These are phyloP conservation scores for Callimorpha dominula DNA, from an alignment of 2,888 invertebrate species.

Conservation along the genomic window DNA sequence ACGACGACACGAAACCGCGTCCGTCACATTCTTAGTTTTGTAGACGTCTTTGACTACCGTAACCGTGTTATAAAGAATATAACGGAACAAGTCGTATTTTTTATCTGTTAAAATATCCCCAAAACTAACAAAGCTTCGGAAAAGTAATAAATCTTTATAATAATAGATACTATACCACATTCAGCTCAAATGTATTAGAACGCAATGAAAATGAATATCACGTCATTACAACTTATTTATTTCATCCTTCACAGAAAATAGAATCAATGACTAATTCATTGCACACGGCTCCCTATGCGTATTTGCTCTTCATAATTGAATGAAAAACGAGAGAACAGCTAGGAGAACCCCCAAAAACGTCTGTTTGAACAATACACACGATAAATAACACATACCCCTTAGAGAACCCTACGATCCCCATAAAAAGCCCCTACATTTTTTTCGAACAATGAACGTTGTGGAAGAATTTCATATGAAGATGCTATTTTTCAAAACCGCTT, in stretches of 20 bases:
- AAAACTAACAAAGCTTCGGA: background rate
- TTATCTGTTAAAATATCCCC: background rate
- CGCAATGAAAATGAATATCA: conserved; percentile 15
- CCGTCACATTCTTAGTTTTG: too few relatives aligned
- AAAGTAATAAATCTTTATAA: background rate
- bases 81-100: too few relatives aligned
- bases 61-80: too few relatives aligned
- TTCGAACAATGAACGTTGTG: conserved; percentile 28
- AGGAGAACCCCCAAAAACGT: conserved; percentile 49
- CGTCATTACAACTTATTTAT: conserved; percentile 14
- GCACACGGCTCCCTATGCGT: conserved; percentile 27
- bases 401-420: conserved; percentile 43
- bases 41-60: too few relatives aligned
- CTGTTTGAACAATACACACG: conserved; percentile 60
- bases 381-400: conserved; percentile 66
- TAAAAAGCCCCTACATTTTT: conserved; percentile 19
- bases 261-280: conserved; percentile 40
- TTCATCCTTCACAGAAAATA: conserved; percentile 35
- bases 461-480: conserved; percentile 29
- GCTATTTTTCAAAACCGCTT: conserved; percentile 44
- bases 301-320: conserved; percentile 42
- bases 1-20: too few relatives aligned
- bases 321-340: conserved; percentile 40
- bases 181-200: conserved; percentile 19
- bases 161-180: conserved; percentile 4